A percentile compares a stretch with the other conserved stretches of the same genome.
phyloP scores from a whole-genome alignment of 2,113 vertebrate genomes.

The Cyphomyrus plagiostoma region DNA sequence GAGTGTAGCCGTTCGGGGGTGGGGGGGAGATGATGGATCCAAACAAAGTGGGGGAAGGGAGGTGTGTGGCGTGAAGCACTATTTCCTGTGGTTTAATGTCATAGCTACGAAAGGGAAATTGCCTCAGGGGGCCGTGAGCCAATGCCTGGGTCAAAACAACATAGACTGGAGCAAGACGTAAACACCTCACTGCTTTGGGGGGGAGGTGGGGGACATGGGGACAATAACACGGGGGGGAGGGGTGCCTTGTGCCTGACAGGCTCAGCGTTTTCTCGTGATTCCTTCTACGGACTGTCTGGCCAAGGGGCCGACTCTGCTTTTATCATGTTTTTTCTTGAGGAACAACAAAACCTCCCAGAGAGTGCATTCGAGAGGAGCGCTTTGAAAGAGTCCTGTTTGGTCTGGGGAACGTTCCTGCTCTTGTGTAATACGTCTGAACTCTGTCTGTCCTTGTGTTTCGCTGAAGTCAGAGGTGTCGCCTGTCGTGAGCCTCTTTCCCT shows the following conservation, averaged over 20 bases:
- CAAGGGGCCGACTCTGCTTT: neutral
- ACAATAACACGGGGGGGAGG: conserved; percentile 10
- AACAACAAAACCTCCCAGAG: conserved; percentile 17
- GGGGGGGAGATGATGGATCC: neutral
- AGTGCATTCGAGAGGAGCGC: neutral
- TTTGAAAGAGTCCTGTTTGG: neutral
- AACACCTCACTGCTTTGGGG: conserved; percentile 17
- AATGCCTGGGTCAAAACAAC: conserved; percentile 35
- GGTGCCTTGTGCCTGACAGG: neutral
- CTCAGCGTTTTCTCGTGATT: neutral
- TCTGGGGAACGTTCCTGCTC: neutral
- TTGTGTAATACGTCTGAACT: neutral
- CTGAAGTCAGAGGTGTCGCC: neutral
- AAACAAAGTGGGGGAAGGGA: conserved; percentile 25
- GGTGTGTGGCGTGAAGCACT: conserved; percentile 22
- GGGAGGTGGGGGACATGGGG: neutral
- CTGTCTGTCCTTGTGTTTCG: neutral
- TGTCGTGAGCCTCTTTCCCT: too few relatives aligned
- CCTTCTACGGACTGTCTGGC: neutral
- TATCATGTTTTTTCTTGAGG: conserved; percentile 18
- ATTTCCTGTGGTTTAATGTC: conserved; percentile 37
- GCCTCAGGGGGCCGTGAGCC: conserved; percentile 5
- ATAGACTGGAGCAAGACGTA: conserved; percentile 16
- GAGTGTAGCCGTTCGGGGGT: neutral
- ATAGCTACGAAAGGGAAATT: conserved; percentile 30